These are phyloP conservation scores for Thermophis baileyi DNA, from an alignment of 2,113 vertebrate species.

Conservation along the genomic window DNA sequence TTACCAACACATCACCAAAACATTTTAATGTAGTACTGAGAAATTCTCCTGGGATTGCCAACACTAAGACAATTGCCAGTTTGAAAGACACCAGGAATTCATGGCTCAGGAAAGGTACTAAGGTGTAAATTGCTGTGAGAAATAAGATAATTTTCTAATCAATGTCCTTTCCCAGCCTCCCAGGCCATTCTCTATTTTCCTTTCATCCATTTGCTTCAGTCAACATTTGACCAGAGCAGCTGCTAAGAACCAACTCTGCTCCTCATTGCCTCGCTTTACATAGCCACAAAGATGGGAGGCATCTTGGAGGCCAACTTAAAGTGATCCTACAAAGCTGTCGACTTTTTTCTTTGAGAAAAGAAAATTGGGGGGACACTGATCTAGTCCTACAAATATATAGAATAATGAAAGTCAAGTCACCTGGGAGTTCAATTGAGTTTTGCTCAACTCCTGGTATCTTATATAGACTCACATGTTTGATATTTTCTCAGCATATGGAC, in stretches of 20 bases:
- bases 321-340: not conserved
- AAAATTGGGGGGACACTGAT: not conserved
- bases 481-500: not conserved
- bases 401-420: not conserved
- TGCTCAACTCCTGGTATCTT: not conserved
- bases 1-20: not conserved
- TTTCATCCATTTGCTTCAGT: not conserved
- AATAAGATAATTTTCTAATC: not conserved
- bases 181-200: not conserved
- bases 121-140: not conserved
- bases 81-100: not conserved
- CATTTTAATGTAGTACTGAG: not conserved
- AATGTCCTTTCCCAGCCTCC: not conserved
- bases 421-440: not conserved
- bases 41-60: not conserved
- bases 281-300: not conserved
- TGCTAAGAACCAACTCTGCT: not conserved
- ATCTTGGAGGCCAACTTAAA: not conserved
- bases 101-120: not conserved
- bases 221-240: not conserved
- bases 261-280: not conserved
- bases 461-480: not conserved
- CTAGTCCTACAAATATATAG: not conserved
- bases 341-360: not conserved
- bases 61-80: not conserved